Percentiles rank a stretch among this genome's conserved stretches.
Conservation (phyloP, 2,888 invertebrate genomes). For the Chloroclysta siterata region DNA sequence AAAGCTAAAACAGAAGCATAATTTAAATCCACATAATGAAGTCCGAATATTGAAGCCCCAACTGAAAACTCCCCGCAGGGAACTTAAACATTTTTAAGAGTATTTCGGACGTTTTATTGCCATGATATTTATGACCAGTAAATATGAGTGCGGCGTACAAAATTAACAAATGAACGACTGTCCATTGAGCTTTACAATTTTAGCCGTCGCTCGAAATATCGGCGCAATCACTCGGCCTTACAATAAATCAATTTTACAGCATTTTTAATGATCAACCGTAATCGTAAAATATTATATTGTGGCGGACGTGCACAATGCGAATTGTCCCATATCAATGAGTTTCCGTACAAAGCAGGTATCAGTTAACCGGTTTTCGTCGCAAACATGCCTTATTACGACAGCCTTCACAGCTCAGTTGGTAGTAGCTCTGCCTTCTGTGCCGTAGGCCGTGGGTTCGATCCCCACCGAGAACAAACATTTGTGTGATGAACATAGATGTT, state of each 20-base stretch:
- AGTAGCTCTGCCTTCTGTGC: too few relatives aligned
- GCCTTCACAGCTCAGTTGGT: too few relatives aligned
- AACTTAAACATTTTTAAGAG: constrained; percentile 62
- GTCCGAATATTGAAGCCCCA: constrained; percentile 24
- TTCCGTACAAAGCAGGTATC: constrained; percentile 6
- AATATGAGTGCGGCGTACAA: constrained; percentile 70
- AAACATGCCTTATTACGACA: background rate
- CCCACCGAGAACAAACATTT: too few relatives aligned
- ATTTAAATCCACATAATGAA: constrained; percentile 31
- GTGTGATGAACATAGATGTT: too few relatives aligned
- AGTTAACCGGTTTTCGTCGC: background rate
- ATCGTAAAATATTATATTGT: constrained; percentile 59
- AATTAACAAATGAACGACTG: constrained; percentile 79
- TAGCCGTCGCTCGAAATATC: constrained; percentile 62
- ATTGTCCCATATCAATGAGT: constrained; percentile 24
- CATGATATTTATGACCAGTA: constrained; percentile 73
- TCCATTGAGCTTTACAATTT: constrained; percentile 75
- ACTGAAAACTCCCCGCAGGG: constrained; percentile 46
- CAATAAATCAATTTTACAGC: constrained; percentile 80
- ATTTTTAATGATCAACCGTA: constrained; percentile 76
- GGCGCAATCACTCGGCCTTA: constrained; percentile 64
- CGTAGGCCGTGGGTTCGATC: too few relatives aligned
- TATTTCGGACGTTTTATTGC: constrained; percentile 67
- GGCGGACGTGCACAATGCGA: constrained; percentile 31
- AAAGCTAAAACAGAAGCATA: constrained; percentile 29